Evolutionary conservation across 2,797 vertebrate genomes (phyloP), one percentile per base, ranked within the genome.

Genomic region (Spinus pinus): DNA sequence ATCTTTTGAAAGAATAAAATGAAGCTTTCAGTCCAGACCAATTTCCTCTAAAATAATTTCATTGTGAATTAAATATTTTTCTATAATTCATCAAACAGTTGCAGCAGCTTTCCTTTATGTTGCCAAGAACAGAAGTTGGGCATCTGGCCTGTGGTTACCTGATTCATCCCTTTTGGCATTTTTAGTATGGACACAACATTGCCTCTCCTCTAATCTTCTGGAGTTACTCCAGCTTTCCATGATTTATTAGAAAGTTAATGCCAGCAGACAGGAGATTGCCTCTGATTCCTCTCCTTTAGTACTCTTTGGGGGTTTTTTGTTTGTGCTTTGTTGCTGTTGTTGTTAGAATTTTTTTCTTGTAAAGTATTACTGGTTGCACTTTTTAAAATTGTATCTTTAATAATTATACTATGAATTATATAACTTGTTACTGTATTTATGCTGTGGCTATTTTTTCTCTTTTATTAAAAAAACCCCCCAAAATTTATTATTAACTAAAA

Each of bases 131-230:
- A 71, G 70, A 91, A 61, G 23, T 44, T 86, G 50, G 24, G n/a
- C 72, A 81, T 82, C 79, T 94, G 75, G 72, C 75, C 87, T 91
- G 50, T 64, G 58, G 79, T 87, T 88, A 94, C 82, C 75, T 88
- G 90, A 91, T 92, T 89, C 67, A 85, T 66, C 41, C 41, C 71
- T 87, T 37, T 70, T 85, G 89, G 49, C 53, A 51, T 79, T 93
- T 91, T 79, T 64, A 50, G 19, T 53, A 33, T 35, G 33, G 74
- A 30, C 47, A 73, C 21, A 74, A 37, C 62, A 37, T 33, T 79
- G 70, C 8, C 60, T 84, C 18, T 90, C n/a, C 88, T 81, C 37
- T 79, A 39, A 72, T 84, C 39, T 85, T 82, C 69, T 91, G 86
- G 42, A 91, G 24, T 60, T 80, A 56, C 66, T 93, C 86, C 83